Evolutionary conservation across 2,888 invertebrate genomes (phyloP).

Genomic region (Acleris laterana): DNA sequence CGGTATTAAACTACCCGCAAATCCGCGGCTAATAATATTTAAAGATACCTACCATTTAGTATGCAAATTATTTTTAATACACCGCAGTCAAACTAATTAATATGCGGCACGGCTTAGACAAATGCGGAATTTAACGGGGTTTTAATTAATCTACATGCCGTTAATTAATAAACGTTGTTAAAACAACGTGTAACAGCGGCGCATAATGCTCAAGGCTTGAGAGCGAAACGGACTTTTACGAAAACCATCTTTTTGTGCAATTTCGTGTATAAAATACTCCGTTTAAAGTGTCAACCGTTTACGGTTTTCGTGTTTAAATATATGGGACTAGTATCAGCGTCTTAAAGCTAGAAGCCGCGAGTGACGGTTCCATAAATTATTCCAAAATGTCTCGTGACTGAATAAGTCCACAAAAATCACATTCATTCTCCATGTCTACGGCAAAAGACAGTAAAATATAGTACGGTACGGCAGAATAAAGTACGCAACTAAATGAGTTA

Average conservation of each 20-base stretch:
- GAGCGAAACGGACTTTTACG: background rate
- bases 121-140: conserved; percentile 28
- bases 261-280: no score
- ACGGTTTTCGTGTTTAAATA: no score
- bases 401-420: conserved; percentile 6
- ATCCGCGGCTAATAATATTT: conserved; percentile 33
- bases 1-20: background rate
- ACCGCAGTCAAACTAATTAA: conserved; percentile 27
- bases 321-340: no score
- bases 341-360: background rate
- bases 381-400: conserved; percentile 1
- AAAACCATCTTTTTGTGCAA: background rate
- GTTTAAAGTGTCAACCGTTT: no score
- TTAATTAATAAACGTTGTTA: conserved; percentile 30
- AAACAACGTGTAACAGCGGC: conserved; percentile 11
- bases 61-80: conserved; percentile 35
- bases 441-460: background rate
- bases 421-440: conserved; percentile 5
- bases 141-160: conserved; percentile 29
- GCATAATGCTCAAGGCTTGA: conserved; percentile 7
- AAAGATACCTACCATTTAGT: conserved; percentile 13
- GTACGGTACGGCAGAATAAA: conserved; percentile 13
- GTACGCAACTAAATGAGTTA: conserved; percentile 35
- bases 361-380: background rate
- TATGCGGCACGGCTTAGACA: conserved; percentile 28